These are phyloP conservation scores for Aphelinus atriplicis DNA, from an alignment of 1,140 invertebrate species.

Conservation along the genomic window DNA sequence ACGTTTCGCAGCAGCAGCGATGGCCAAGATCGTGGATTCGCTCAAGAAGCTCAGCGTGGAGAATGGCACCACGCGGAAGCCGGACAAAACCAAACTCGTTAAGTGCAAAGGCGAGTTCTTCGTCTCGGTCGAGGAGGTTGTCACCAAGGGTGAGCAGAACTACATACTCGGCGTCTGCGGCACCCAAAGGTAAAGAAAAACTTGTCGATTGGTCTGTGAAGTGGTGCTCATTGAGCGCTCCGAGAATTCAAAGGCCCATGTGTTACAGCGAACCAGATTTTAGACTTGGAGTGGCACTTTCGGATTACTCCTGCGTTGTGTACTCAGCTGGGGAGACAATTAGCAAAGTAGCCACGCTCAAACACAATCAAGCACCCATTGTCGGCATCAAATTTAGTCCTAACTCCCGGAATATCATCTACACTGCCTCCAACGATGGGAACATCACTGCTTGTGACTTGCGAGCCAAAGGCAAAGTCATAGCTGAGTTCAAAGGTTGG, in stretches of 20 bases:
- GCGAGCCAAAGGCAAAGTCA: conserved; percentile 67
- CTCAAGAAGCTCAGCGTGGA: conserved; percentile 46
- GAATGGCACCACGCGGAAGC: conserved; percentile 32
- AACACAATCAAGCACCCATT: conserved; percentile 64
- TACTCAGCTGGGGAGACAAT: conserved; percentile 60
- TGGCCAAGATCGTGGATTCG: conserved; percentile 51
- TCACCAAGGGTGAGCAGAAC: conserved; percentile 45
- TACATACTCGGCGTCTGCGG: conserved; percentile 57
- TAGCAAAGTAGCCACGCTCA: conserved; percentile 52
- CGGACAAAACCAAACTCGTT: conserved; percentile 15
- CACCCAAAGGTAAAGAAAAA: conserved; percentile 47
- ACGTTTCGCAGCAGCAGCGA: conserved; percentile 16
- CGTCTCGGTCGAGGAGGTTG: conserved; percentile 46
- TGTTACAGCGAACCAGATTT: conserved; percentile 56
- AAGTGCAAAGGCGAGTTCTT: conserved; percentile 45
- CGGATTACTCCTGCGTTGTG: conserved; percentile 58
- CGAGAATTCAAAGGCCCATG: no score
- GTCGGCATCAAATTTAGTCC: conserved; percentile 72
- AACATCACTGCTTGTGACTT: conserved; percentile 74
- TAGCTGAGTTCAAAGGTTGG: conserved; percentile 70
- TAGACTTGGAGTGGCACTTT: conserved; percentile 55
- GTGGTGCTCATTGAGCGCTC: no score
- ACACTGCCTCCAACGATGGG: conserved; percentile 70
- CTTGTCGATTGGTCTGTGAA: no score
- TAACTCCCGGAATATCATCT: conserved; percentile 71